Base-by-base conservation (phyloP, 2,888 invertebrate genomes). In the Lasioglossum marginatum region DNA sequence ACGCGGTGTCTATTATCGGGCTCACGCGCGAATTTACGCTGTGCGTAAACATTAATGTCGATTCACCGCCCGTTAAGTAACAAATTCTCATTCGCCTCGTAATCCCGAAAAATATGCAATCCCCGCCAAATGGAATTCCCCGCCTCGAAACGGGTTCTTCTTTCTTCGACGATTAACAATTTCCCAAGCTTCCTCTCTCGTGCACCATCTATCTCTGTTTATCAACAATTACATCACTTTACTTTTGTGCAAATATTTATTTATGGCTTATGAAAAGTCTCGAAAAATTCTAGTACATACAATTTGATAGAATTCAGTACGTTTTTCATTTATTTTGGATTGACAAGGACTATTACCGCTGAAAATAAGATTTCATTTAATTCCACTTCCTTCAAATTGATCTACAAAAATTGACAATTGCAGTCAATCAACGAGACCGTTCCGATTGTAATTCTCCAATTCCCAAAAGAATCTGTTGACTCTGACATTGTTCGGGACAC, bases 1-100 rank as follows among this genome's bases (percentile, higher is more conserved):
- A 83, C 78, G 77, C 73, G 57, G 78, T 88, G 87, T 91, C 89
- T 91, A 91, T 91, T 89, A 91, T 86, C 88, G 72, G 82, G 81
- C 83, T 91, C 87, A 82, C 79, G 77, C 71, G 63, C 63, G 71
- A 77, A 91, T 91, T 83, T 87, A 77, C 81, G 77, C 63, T 72
- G 43, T 74, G 77, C 82, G 72, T 79, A 90, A 74, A 79, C 76
- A 78, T 82, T 90, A 86, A 76, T 82, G 68, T 74, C 73, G 79
- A 81, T 84, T 68, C 48, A 52, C 45, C 73, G 31, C 14, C 8
- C 48, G 71, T 60, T 74, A 75, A 83, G 63, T 76, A 73, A 87
- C 84, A 72, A 87, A 84, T 74, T 75, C 43, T 19, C 37, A 4
- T 57, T 63, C 40, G 37, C 37, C 43, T n/a, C 1, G 52, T 80